A percentile compares a stretch with the other conserved stretches of the same genome.
These are phyloP conservation scores for Euleptes europaea DNA, from an alignment of 2,113 vertebrate genomes.

Conservation along the genomic window DNA sequence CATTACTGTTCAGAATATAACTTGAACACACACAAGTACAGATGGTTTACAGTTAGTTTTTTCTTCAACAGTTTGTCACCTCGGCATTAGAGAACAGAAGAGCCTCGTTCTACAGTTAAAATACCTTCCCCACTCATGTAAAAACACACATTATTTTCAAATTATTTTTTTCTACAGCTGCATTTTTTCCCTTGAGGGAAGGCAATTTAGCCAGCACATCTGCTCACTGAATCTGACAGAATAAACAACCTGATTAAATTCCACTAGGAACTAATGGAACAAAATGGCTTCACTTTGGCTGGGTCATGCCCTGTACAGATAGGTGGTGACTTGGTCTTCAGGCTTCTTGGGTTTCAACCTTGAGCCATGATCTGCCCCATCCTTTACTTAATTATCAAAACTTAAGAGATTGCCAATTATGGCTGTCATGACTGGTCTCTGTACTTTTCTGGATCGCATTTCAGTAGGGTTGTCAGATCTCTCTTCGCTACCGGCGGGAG, in stretches of 20 bases:
- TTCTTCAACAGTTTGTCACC: not conserved
- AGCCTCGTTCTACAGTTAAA: not conserved
- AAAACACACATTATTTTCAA: not conserved
- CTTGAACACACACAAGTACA: not conserved
- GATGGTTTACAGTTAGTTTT: not conserved
- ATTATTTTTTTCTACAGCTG: not conserved
- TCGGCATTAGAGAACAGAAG: not conserved
- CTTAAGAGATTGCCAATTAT: no score
- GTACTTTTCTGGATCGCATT: no score
- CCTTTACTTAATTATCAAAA: no score
- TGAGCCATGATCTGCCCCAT: not conserved
- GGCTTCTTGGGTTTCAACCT: no score
- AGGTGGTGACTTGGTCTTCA: not conserved
- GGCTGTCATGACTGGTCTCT: no score
- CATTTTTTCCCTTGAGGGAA: not conserved
- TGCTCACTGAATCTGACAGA: not conserved
- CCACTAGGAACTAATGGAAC: not conserved
- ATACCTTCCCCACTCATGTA: not conserved
- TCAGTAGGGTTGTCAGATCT: no score
- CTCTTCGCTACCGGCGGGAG: no score
- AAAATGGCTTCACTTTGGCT: no score
- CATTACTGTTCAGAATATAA: slow-evolving; percentile 45
- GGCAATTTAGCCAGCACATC: not conserved
- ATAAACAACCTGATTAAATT: not conserved
- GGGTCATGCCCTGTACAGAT: not conserved